Conservation (phyloP, 2,797 vertebrate genomes). For the Lacerta bilineata region DNA sequence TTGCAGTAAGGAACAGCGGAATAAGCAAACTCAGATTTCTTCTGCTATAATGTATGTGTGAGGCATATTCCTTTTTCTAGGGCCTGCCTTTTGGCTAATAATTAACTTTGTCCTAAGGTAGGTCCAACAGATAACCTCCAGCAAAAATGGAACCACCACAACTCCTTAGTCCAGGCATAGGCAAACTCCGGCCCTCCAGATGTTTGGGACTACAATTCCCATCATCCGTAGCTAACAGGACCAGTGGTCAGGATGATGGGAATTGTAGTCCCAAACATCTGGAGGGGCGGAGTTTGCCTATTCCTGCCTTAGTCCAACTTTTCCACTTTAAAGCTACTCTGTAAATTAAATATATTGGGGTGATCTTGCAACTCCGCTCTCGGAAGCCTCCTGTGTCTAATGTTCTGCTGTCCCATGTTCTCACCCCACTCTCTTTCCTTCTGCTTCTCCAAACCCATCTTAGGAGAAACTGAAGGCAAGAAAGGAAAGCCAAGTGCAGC, state of each 20-base stretch:
- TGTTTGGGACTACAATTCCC: too few relatives aligned
- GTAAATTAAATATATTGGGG: neutral
- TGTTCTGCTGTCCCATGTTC: neutral
- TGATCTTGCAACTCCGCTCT: neutral
- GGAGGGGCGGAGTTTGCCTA: too few relatives aligned
- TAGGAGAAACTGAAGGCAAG: neutral
- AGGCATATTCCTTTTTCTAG: neutral
- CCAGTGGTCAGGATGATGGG: too few relatives aligned
- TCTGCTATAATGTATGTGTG: neutral
- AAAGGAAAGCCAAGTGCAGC: neutral
- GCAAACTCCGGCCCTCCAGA: too few relatives aligned
- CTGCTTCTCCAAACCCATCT: neutral
- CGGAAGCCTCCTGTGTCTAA: neutral
- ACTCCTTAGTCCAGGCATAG: too few relatives aligned
- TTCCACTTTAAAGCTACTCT: neutral
- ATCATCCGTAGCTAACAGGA: too few relatives aligned
- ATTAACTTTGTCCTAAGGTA: neutral
- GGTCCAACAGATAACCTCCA: neutral
- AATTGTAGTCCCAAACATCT: too few relatives aligned
- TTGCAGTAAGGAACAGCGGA: neutral
- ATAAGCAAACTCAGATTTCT: neutral
- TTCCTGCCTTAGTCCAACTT: neutral
- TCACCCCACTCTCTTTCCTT: neutral
- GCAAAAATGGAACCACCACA: neutral
- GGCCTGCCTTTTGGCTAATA: neutral